Base-by-base conservation (phyloP, 2,888 invertebrate species). In the Pachycephus smyrnensis region DNA sequence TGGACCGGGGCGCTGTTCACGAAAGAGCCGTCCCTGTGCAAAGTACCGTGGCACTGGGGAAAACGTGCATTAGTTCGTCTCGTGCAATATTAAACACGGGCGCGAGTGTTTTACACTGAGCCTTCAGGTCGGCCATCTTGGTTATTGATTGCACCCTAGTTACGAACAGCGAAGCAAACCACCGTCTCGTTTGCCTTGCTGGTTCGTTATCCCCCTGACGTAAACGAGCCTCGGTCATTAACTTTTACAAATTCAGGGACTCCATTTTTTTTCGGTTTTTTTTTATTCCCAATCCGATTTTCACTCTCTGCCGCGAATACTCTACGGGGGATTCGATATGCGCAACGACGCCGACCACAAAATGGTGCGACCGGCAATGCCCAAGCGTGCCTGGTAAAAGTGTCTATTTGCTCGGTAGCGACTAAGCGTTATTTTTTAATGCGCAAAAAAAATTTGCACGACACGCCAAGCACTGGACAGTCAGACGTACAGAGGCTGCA, bases 71-170 rank as follows among this genome's bases (percentile, higher is more conserved):
- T 87, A 87, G 83, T 86, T 84, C 82, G 82, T 82, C 80, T 83
- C 82, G 80, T 88, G 88, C 85, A 89, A 89, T 89, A 89, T 89
- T 89, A 88, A 89, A 86, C 83, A 84, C 84, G 79, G 82, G 80
- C 83, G 80, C 86, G 86, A 87, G 86, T 85, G 86, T 89, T 89
- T 89, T 88, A 88, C 86, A 84, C 80, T 80, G 82, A 83, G 81
- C 84, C 83, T n/a, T 83, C 83, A 81, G 84, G 80, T 82, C 86
- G 83, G 86, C 87, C 88, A 87, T 87, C 83, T 86, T 84, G 84
- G 81, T 83, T 89, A 89, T 89, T 86, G 89, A 89, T 89, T 88
- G 82, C 83, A 83, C 83, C 80, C 81, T 81, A 82, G 83, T 85
- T 86, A 85, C 79, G 79, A 78, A 83, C 76, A 77, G 79, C 81